Evolutionary conservation across 2,797 vertebrate genomes (phyloP), one percentile per base, ranked within the genome.

Genomic region (Gouania willdenowi): DNA sequence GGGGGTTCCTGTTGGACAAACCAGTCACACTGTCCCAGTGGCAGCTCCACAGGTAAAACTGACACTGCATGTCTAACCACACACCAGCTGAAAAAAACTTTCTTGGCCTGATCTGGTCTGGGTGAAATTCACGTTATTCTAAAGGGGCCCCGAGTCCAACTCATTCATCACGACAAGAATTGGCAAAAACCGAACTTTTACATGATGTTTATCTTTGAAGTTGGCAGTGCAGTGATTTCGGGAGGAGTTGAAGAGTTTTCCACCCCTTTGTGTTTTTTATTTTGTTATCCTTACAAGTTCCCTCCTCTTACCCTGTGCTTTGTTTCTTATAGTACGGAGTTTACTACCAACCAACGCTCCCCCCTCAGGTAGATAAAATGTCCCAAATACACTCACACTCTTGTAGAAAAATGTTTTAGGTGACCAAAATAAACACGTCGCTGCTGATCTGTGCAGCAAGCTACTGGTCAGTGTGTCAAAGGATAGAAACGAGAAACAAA

Each of bases 21-120:
- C 61, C 44, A 67, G 83, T 50, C 92, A 93, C 64, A 28, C 89
- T 24, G 50, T 57, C 60, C 54, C 75, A 58, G 35, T 38, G 5
- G 33, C 71, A 5, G n/a, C 88, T 50, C 86, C 87, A 51, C 92
- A 93, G 92, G 94, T 97, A 82, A 9, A 15, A 1, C 11, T 41
- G 14, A n/a, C 28, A 10, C 7, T 31, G n/a, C 23, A 17, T 14
- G 5, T 51, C 36, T 12, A 32, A 35, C 51, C 29, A 21, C 9
- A 24, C 46, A 26, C 36, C 27, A 34, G 18, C 6, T 42, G 30
- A 59, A 28, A 42, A 24, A 38, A 39, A 3, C 25, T 23, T 24
- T 21, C 3, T 8, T 7, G 8, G 4, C 22, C 3, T 34, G 20
- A 23, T 33, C 2, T 16, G 21, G 27, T 7, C 3, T 20, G 26